Base-by-base conservation (phyloP, 2,113 vertebrate genomes). In the Phylloscopus trochilus region DNA sequence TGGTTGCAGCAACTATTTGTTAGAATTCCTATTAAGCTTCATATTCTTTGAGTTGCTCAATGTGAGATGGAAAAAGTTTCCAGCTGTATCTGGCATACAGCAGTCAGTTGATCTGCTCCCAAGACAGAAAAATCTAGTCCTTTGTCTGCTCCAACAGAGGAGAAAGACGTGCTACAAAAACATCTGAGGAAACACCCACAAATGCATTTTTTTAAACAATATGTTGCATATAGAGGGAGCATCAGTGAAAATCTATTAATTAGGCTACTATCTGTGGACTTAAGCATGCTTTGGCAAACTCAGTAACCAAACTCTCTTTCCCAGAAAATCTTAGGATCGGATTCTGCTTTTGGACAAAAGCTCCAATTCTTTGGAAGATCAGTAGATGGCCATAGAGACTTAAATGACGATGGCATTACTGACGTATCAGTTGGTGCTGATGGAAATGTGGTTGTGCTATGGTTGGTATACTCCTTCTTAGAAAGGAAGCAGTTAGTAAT, bases 281-380 rank as follows among this genome's bases (percentile, higher is more conserved):
- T 73, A 53, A 67, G 31, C 26, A 51, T 4, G 1, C 31, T 72
- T 69, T 88, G 70, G 60, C 49, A 73, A 90, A 62, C 13, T 78
- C 44, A 81, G 26, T 97, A 95, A 94, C 35, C 35, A 70, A 87
- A 56, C 21, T 97, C 49, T 97, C 81, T 84, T 96, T 97, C 93
- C 51, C 90, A 99, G 99, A 99, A 98, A 98, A 99, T 99, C 89
- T 53, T 97, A 53, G 99, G 99, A 84, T 98, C 97, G 0, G 94
- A 98, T 67, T 97, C 97, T 74, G 97, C 98, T 86, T 97, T 99
- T 86, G 96, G 96, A 86, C 96, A 97, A 76, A 96, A 77, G 5
- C 87, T 99, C 83, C 98, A 98, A 21, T 99, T 98, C 97, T 99
- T 99, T 95, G 99, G 99, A 93, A 98, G 99, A 94, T 98, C 99